Evolutionary conservation across 2,797 vertebrate genomes (phyloP).

Genomic region (Hemibagrus guttatus): DNA sequence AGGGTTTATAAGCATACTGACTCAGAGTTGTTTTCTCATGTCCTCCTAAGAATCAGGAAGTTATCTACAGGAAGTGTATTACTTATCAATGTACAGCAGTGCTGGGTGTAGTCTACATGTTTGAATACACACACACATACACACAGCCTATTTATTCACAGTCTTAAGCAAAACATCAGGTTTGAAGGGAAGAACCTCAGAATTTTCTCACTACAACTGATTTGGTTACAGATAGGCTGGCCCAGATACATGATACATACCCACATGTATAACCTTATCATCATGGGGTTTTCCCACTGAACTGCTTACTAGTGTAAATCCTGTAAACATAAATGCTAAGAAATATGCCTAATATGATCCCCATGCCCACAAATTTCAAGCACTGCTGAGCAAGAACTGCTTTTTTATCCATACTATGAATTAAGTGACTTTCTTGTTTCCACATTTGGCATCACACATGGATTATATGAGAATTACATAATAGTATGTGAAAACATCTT

Average conservation of each 20-base stretch:
- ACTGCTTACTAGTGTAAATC: background rate
- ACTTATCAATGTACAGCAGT: conserved; percentile 14
- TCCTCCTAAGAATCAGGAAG: background rate
- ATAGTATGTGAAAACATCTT: background rate
- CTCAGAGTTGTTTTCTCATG: background rate
- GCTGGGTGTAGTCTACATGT: conserved; percentile 11
- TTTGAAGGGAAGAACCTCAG: background rate
- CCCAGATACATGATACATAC: background rate
- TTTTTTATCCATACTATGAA: background rate
- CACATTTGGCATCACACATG: background rate
- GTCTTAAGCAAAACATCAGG: background rate
- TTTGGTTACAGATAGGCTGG: background rate
- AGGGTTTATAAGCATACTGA: conserved; percentile 8
- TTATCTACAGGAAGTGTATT: conserved; percentile 22
- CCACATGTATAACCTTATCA: background rate
- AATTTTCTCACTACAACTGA: background rate
- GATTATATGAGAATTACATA: background rate
- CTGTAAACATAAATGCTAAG: background rate
- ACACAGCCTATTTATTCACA: background rate
- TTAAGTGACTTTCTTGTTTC: background rate
- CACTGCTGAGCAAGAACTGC: background rate
- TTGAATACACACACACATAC: conserved; percentile 11
- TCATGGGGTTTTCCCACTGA: conserved; percentile 3
- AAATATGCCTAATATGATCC: background rate
- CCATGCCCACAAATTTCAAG: background rate